Evolutionary conservation across 2,113 vertebrate species (phyloP), one percentile per base, ranked within the genome.

Genomic region (Thinocorus orbignyianus): DNA sequence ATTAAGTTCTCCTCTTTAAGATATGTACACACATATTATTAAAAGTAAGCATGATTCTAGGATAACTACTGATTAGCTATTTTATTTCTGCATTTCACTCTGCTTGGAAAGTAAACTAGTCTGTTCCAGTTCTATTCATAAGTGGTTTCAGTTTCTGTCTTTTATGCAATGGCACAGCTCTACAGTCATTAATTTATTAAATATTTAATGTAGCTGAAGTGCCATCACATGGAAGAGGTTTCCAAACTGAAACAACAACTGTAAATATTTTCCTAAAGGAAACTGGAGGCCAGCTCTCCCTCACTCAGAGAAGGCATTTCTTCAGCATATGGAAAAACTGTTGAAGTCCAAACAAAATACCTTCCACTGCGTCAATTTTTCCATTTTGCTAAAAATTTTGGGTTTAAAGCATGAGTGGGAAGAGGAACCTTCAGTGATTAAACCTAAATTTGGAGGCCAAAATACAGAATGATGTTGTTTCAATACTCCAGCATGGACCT

Each of bases 251-350:
- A 96, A 66, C 46, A 86, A 86, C 61, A 88, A 69, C 17, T 78
- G 76, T 74, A 96, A 88, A 88, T 83, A 96, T 92, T 95, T 97
- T 96, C 39, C 74, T 94, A 91, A 94, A 93, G 65, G 52, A 86
- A 90, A 71, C 35, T 9, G 31, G 35, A 77, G n/a, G 68, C 80
- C 54, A 94, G 23, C 26, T 52, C 39, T 88, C 3, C 8, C n/a
- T 76, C 44, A 57, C 8, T 62, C 46, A 60, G 51, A 74, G 31
- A 80, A 79, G 22, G 22, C 57, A 71, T 74, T 93, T 86, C 39
- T 91, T 71, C 48, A 77, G 30, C 17, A 66, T 51, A 74, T 94
- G 95, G 90, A 96, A 93, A 95, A 96, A 86, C n/a, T 46, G 6
- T 4, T 88, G 4, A 81, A 86, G n/a, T 79, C 82, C 93, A 91